phyloP scores from a whole-genome alignment of 2,888 invertebrate genomes.

The Acanthosoma haemorrhoidale region DNA sequence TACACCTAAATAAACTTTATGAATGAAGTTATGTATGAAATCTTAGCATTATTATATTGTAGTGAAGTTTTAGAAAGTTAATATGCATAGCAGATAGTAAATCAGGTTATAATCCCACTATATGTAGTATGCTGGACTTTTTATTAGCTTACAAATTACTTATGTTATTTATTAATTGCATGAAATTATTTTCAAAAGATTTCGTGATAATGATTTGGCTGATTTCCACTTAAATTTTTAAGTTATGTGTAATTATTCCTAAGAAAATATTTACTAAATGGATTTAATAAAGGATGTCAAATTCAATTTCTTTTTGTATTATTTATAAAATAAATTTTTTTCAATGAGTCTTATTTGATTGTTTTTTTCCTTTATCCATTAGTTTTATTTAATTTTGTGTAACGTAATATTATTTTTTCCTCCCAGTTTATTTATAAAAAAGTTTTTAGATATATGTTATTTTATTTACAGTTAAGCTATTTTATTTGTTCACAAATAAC shows the following conservation, averaged over 20 bases:
- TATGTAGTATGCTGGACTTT: background rate
- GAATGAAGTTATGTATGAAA: too few relatives aligned
- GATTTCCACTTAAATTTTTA: background rate
- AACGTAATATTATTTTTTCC: background rate
- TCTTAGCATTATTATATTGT: too few relatives aligned
- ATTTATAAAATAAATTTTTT: conserved; percentile 4
- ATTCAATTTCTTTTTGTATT: background rate
- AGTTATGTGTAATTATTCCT: background rate
- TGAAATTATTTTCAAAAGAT: background rate
- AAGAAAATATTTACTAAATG: background rate
- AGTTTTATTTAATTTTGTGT: background rate
- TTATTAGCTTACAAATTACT: background rate
- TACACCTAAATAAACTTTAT: too few relatives aligned
- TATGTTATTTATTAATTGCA: background rate
- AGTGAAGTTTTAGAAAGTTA: background rate
- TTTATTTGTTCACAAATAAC: too few relatives aligned
- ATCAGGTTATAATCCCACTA: conserved; percentile 5
- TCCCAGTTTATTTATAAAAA: too few relatives aligned
- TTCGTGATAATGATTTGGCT: background rate
- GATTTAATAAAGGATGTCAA: background rate
- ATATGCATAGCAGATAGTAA: too few relatives aligned
- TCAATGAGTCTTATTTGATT: background rate
- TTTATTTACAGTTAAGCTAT: background rate
- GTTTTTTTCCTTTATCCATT: background rate
- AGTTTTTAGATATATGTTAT: background rate